Evolutionary conservation across 1,140 invertebrate genomes (phyloP), one percentile per base, ranked within the genome.

Genomic region (Ceratina calcarata): DNA sequence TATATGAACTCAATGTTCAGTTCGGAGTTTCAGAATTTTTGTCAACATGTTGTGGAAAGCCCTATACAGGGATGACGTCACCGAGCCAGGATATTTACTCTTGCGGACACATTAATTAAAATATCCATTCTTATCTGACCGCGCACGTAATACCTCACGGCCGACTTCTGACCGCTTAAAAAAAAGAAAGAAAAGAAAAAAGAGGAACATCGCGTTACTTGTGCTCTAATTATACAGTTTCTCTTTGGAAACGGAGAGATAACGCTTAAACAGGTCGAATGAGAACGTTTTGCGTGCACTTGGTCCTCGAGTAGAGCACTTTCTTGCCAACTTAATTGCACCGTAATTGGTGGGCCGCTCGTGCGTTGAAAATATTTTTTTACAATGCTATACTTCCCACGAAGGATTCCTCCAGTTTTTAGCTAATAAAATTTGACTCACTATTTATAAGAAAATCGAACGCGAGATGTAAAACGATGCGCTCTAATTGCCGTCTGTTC

Each of bases 101-200:
- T 58, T 45, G 58, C 69, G 16, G 66, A 70, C 72, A 62, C 77
- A 76, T 75, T 84, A 75, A 84, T 84, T 84, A 83, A 84, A 80
- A 65, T 70, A 68, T 65, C 53, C 72, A 27, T 79, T 80, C 82
- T 84, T 82, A 82, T 78, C 82, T 83, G 81, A 83, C 70, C 70
- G 81, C 64, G 66, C 82, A 58, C 78, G 70, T 66, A 74, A 62
- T n/a, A 51, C 13, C 55, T 68, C 58, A 61, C 53, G 22, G 18
- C 22, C 61, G 22, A 74, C n/a, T 73, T 32, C 51, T 45, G 58
- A 65, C 68, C 51, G 51, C 45, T 82, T 84, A 49, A 71, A 82
- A 81, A 67, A 83, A 83, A 37, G 49, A 71, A 64, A 32, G 27
- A 32, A 57, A 60, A 15, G 2, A 60, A 27, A 55, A 18, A n/a